Base-by-base conservation (phyloP, 2,888 invertebrate genomes). In the Yponomeuta cagnagella region DNA sequence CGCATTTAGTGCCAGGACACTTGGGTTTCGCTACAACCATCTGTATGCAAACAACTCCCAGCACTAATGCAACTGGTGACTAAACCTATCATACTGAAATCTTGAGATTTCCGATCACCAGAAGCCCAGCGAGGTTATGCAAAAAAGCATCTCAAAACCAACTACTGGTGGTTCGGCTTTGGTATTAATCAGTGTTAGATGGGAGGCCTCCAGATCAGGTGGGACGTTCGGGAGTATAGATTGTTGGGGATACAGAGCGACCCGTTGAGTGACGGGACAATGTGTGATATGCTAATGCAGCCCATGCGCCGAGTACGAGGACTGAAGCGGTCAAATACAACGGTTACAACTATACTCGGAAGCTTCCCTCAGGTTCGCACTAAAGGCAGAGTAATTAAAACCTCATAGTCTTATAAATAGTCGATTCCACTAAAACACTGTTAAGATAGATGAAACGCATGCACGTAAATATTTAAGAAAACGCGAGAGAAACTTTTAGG, bases 231-330 rank as follows among this genome's bases (percentile, higher is more conserved):
- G 52, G 52, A 15, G 15, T 58, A 58, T 65, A 65, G 65, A 65
- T 31, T 30, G 77, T 78, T 76, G 76, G 76, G 77, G 82, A 80
- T 84, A 81, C 74, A 75, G 79, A 76, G 83, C 84, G 86, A 82
- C 83, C 80, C 77, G 63, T 6, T 88, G 88, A 89, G 84, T 87
- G 88, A 87, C 88, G 87, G 81, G 73, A 88, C 88, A 88, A 88
- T 88, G 86, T 83, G 82, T 82, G 80, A 81, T 81, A 87, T 87
- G 86, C 79, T 78, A 87, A 87, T 86, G 67, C 0, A 31, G 65
- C 65, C 0, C 9, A 43, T 43, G 43, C 6, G 33, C 23, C 31
- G 65, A 30, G 65, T 30, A 12, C 65, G 65, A 65, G 9, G 52
- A 58, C 52, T 12, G 52, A 15, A 15, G 52, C 65, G 65, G 65